Evolutionary conservation across 30 jellyfish, hydroid and myxozoan species (phyloP).

Genomic region (Aurelia sp.): DNA sequence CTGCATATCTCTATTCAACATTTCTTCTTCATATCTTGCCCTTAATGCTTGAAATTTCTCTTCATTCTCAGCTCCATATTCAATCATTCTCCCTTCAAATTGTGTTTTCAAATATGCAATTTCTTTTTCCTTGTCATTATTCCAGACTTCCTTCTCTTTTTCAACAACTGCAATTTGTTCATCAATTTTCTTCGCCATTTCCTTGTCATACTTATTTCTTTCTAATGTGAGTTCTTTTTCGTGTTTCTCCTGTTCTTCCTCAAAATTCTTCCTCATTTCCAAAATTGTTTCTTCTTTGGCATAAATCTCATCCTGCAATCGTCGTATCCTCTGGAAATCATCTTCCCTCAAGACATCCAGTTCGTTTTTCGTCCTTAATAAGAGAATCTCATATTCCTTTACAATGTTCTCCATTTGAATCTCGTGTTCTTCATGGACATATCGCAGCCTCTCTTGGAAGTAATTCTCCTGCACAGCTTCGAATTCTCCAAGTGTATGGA

Average conservation of each 20-base stretch:
- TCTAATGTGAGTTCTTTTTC: constrained; percentile 35
- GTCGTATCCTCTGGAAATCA: constrained; percentile 60
- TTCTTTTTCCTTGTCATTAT: constrained; percentile 16
- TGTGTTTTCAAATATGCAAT: constrained; percentile 9
- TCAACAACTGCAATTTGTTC: constrained; percentile 20
- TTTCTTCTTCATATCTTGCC: constrained; percentile 33
- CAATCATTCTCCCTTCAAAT: constrained; percentile 34
- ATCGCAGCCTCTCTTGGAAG: constrained; percentile 61
- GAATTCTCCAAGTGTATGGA: constrained; percentile 51
- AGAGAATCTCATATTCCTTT: constrained; percentile 42
- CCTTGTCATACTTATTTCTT: constrained; percentile 19
- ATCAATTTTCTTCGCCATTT: constrained; percentile 33
- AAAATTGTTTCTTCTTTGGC: constrained; percentile 53
- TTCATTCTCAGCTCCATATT: constrained; percentile 26
- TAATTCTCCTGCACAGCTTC: constrained; percentile 72
- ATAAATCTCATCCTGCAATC: constrained; percentile 68
- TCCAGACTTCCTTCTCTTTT: constrained; percentile 50
- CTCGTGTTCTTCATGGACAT: constrained; percentile 69
- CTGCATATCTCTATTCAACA: constrained; percentile 29
- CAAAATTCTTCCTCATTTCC: constrained; percentile 48
- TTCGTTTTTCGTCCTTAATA: constrained; percentile 57
- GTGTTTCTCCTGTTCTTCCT: constrained; percentile 8
- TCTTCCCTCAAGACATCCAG: constrained; percentile 57
- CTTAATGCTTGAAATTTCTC: constrained; percentile 33
- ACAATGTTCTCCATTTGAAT: constrained; percentile 29